These are phyloP conservation scores for Diorhabda elongata DNA, from an alignment of 1,140 invertebrate genomes.

Conservation along the genomic window DNA sequence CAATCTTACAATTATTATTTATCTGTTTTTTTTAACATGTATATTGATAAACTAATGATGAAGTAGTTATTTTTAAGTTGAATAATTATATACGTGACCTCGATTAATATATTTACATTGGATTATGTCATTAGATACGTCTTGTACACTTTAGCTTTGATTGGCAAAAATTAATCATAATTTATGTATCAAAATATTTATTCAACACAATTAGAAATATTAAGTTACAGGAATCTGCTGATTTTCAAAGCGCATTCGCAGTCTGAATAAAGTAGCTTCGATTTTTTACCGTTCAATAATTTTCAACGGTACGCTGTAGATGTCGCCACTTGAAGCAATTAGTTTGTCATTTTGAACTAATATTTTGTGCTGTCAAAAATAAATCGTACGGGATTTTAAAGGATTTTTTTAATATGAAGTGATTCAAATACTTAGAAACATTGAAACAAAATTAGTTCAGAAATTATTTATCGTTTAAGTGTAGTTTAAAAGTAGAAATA, in stretches of 20 bases:
- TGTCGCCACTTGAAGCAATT: conserved; percentile 5
- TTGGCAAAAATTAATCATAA: too few relatives aligned
- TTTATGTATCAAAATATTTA: too few relatives aligned
- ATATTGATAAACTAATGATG: too few relatives aligned
- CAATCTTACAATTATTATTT: too few relatives aligned
- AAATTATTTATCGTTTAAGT: conserved; percentile 1
- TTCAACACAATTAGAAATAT: too few relatives aligned
- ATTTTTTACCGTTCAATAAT: background rate
- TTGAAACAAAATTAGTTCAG: background rate
- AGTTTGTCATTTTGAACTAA: conserved; percentile 20
- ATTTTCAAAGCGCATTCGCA: conserved; percentile 9
- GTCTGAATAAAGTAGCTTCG: background rate
- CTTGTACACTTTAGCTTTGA: too few relatives aligned
- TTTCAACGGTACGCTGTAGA: conserved; percentile 5
- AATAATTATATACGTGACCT: too few relatives aligned
- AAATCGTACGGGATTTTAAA: conserved; percentile 14
- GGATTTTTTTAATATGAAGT: conserved; percentile 9
- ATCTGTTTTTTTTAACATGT: too few relatives aligned
- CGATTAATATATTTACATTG: too few relatives aligned
- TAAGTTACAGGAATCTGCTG: background rate
- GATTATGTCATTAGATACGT: too few relatives aligned
- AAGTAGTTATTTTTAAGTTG: too few relatives aligned
- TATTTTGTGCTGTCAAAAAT: conserved; percentile 28
- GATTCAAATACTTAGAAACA: conserved; percentile 1
- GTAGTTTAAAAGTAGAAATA: background rate